phyloP scores from a whole-genome alignment of 2,797 vertebrate genomes.

The Rhadinocentrus ornatus region DNA sequence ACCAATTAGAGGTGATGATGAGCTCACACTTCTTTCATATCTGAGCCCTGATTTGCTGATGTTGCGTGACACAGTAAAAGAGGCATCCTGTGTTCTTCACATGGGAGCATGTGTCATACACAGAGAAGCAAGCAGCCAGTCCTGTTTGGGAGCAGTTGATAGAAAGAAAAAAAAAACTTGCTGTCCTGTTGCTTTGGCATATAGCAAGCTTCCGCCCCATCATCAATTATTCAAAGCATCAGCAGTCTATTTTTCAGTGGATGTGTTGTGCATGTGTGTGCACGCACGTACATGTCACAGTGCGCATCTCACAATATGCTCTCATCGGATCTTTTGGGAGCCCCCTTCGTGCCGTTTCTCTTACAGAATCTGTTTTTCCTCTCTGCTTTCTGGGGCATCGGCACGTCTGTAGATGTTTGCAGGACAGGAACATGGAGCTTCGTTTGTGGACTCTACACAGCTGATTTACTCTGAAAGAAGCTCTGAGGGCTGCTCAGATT shows the following conservation, averaged over 20 bases:
- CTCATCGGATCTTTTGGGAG: slow-evolving; percentile 49
- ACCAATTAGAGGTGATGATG: slow-evolving; percentile 84
- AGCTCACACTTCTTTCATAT: slow-evolving; percentile 66
- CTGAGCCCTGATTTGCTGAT: slow-evolving; percentile 83
- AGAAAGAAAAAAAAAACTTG: slow-evolving; percentile 72
- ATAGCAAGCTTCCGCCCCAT: slow-evolving; percentile 76
- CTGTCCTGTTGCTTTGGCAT: slow-evolving; percentile 83
- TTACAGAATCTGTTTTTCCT: slow-evolving; percentile 28
- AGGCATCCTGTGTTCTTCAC: slow-evolving; percentile 75
- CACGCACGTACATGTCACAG: slow-evolving; percentile 6
- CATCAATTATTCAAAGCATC: slow-evolving; percentile 85
- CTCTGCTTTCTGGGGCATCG: slow-evolving; percentile 40
- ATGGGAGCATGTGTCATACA: slow-evolving; percentile 82
- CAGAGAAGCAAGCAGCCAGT: slow-evolving; percentile 49
- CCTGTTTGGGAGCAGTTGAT: slow-evolving; percentile 90
- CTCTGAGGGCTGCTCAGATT: slow-evolving; percentile 33
- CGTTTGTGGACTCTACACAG: slow-evolving; percentile 69
- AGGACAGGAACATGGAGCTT: slow-evolving; percentile 52
- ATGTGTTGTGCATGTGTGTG: slow-evolving; percentile 9
- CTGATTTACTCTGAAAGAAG: slow-evolving; percentile 54
- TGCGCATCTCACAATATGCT: slow-evolving; percentile 57
- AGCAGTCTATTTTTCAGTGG: slow-evolving; percentile 47
- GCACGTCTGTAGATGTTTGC: slow-evolving; percentile 39
- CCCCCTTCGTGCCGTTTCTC: slow-evolving; percentile 28
- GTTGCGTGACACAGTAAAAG: slow-evolving; percentile 71